These are phyloP conservation scores for Lanius ludovicianus DNA, from an alignment of 2,113 vertebrate species.

Conservation along the genomic window DNA sequence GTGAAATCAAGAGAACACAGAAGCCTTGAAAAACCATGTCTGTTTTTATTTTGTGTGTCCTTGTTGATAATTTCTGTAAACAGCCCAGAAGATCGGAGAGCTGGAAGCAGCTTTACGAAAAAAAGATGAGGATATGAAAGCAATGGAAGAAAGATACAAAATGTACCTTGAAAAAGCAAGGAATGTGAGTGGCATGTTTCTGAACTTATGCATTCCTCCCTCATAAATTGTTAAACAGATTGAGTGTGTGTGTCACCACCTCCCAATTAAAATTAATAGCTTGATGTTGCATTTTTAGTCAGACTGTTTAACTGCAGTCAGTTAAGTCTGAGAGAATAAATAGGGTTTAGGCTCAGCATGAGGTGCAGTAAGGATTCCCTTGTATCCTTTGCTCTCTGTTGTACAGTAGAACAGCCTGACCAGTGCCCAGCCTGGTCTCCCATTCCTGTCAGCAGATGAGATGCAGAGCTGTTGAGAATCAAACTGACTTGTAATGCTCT, in stretches of 20 bases:
- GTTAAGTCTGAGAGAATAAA: not conserved
- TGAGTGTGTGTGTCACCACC: not conserved
- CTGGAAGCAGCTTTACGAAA: constrained; percentile 92
- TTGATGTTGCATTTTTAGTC: not conserved
- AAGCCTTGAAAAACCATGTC: not conserved
- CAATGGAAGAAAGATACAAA: constrained; percentile 98
- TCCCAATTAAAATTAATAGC: not conserved
- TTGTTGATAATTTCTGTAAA: not conserved
- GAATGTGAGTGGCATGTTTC: constrained; percentile 80
- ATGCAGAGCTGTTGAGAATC: not conserved
- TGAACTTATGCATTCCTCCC: not conserved
- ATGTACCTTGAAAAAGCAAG: constrained; percentile 98
- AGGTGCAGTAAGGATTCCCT: not conserved
- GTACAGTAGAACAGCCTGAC: not conserved
- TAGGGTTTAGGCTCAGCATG: not conserved
- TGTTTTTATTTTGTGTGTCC: not conserved
- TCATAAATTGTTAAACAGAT: not conserved
- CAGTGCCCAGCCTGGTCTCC: not conserved
- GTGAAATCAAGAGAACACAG: not conserved
- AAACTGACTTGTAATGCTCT: not conserved
- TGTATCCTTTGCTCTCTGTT: not conserved
- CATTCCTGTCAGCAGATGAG: not conserved
- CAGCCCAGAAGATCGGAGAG: constrained; percentile 89
- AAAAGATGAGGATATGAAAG: constrained; percentile 98
- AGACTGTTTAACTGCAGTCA: not conserved